Conservation (phyloP, 2,113 vertebrate species). For the Halcyon malimbica region DNA sequence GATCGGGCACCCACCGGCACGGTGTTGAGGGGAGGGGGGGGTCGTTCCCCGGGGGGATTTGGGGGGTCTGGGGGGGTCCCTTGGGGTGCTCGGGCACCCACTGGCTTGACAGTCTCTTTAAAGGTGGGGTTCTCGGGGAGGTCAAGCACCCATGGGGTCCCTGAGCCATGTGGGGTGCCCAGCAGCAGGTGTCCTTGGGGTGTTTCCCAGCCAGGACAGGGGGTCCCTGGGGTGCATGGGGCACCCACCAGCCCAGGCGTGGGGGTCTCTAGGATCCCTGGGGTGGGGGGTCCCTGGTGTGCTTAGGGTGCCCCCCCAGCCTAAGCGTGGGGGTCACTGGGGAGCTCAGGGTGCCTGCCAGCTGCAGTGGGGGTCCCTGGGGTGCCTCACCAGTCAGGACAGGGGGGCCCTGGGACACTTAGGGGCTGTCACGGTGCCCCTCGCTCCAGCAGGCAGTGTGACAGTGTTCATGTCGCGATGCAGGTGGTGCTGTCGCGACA, state of each 20-base stretch:
- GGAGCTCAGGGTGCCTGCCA: neutral
- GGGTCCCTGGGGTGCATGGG: neutral
- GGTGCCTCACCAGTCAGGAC: neutral
- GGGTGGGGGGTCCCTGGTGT: neutral
- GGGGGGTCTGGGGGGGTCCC: neutral
- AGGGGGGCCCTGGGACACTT: neutral
- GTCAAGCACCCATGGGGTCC: neutral
- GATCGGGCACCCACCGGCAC: neutral
- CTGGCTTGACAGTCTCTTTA: no score
- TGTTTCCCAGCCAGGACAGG: no score
- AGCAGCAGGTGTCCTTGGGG: neutral
- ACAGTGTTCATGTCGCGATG: neutral
- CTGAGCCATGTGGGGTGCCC: neutral
- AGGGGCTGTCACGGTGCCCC: neutral
- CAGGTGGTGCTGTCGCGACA: conserved; percentile 92
- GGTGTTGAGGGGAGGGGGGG: no score
- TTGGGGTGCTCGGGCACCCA: neutral
- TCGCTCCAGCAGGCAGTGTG: neutral
- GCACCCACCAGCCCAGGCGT: no score
- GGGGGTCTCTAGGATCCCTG: neutral
- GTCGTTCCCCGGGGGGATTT: neutral
- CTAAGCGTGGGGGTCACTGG: no score
- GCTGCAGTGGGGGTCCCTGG: neutral
- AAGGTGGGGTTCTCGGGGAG: neutral
- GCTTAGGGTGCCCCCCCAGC: neutral